Evolutionary conservation across 2,888 invertebrate species (phyloP).

Genomic region (Calameuta idolon): DNA sequence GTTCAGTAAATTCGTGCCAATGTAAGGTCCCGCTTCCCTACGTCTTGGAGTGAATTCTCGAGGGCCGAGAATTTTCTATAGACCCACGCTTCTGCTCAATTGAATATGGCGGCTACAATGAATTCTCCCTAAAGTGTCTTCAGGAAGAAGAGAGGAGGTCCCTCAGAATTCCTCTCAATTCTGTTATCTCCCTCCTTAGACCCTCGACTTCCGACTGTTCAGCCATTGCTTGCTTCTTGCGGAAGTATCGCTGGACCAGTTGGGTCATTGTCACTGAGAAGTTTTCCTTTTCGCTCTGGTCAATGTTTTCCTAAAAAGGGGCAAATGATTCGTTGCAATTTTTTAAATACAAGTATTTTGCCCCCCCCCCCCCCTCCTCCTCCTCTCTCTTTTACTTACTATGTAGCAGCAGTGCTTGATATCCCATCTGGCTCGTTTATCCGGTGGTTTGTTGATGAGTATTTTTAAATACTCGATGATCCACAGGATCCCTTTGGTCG

Average conservation of each 20-base stretch:
- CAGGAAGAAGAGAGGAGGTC: slow-evolving; percentile 47
- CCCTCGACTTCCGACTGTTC: slow-evolving; percentile 66
- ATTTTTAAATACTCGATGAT: slow-evolving; percentile 69
- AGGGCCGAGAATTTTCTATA: too few relatives aligned
- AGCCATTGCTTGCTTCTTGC: slow-evolving; percentile 65
- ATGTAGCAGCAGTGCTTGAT: slow-evolving; percentile 67
- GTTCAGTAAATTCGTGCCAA: too few relatives aligned
- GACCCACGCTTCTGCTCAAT: too few relatives aligned
- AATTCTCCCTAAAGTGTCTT: slow-evolving; percentile 8
- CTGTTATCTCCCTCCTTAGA: slow-evolving; percentile 68
- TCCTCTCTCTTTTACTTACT: slow-evolving; percentile 36
- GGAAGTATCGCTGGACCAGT: slow-evolving; percentile 74
- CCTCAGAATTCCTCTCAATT: slow-evolving; percentile 44
- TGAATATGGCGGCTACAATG: too few relatives aligned
- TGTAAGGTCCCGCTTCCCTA: too few relatives aligned
- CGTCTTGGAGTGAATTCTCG: too few relatives aligned
- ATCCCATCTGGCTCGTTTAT: slow-evolving; percentile 68
- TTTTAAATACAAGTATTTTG: too few relatives aligned
- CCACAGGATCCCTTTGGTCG: slow-evolving; percentile 68
- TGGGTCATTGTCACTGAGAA: slow-evolving; percentile 73
- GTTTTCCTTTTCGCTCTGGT: slow-evolving; percentile 63
- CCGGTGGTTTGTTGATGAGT: slow-evolving; percentile 58
- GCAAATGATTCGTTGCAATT: neutral
- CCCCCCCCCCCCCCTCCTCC: too few relatives aligned
- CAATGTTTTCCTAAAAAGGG: slow-evolving; percentile 60